Conservation (phyloP, 2,797 vertebrate genomes). For the Scarus forsteni region DNA sequence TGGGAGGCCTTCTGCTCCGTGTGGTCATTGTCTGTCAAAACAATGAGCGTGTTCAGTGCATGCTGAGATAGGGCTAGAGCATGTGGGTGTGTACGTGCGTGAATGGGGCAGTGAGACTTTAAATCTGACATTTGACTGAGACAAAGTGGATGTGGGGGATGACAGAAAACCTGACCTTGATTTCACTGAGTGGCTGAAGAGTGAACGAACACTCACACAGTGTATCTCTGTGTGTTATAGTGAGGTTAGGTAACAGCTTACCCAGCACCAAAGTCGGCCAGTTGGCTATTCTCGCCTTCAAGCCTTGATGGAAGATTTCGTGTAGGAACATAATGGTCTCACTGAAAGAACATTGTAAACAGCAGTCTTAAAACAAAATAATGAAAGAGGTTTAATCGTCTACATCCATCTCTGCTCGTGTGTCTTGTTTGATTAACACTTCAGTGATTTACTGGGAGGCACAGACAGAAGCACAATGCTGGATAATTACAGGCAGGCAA, state of each 20-base stretch:
- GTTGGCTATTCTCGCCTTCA: constrained; percentile 97
- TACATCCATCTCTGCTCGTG: not conserved
- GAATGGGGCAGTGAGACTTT: constrained; percentile 47
- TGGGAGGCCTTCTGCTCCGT: constrained; percentile 60
- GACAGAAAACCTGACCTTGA: constrained; percentile 64
- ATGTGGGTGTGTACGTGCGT: constrained; percentile 33
- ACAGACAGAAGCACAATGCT: constrained; percentile 7
- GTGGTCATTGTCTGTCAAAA: constrained; percentile 72
- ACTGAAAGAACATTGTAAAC: constrained; percentile 76
- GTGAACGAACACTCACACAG: constrained; percentile 20
- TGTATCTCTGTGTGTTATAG: constrained; percentile 24
- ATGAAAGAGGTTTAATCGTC: constrained; percentile 7
- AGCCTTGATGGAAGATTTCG: constrained; percentile 99
- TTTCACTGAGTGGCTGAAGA: constrained; percentile 41
- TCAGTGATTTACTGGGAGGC: not conserved
- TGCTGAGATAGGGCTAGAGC: constrained; percentile 69
- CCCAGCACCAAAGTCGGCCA: constrained; percentile 99
- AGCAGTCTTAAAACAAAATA: constrained; percentile 27
- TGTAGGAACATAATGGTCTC: constrained; percentile 99
- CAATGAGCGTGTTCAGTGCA: constrained; percentile 66
- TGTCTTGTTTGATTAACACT: not conserved
- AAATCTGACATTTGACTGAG: constrained; percentile 59
- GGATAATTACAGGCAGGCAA: not conserved
- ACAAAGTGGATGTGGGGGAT: constrained; percentile 43
- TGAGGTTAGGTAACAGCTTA: constrained; percentile 78